Conservation (phyloP, 2,888 invertebrate genomes). For the Tuta absoluta region DNA sequence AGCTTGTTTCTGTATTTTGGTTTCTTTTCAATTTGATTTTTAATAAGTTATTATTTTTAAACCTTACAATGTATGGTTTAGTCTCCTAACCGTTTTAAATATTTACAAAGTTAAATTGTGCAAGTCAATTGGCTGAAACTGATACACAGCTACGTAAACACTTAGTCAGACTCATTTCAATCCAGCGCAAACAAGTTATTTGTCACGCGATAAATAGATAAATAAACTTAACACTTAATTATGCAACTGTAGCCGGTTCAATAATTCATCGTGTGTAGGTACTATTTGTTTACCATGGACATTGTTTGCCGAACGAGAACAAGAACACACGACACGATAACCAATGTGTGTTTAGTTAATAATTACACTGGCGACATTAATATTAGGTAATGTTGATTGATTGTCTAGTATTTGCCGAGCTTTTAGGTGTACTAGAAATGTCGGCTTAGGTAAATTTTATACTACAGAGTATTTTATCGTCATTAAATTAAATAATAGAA, state of each 20-base stretch:
- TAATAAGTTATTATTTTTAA: too few species aligned
- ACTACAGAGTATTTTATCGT: too few species aligned
- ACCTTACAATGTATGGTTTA: too few species aligned
- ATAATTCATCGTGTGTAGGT: slow-evolving; percentile 60
- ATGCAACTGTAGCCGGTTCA: slow-evolving; percentile 48
- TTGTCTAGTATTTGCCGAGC: slow-evolving; percentile 26
- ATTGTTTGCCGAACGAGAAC: slow-evolving; percentile 73
- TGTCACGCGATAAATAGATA: slow-evolving; percentile 26
- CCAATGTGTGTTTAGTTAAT: slow-evolving; percentile 68
- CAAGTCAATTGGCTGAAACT: too few species aligned
- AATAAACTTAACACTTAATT: slow-evolving; percentile 40
- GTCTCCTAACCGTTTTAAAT: too few species aligned
- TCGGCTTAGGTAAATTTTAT: too few species aligned
- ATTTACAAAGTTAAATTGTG: too few species aligned
- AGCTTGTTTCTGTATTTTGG: too few species aligned
- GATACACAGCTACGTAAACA: too few species aligned
- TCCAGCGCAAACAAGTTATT: slow-evolving; percentile 26
- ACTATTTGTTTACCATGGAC: slow-evolving; percentile 71
- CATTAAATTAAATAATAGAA: too few species aligned
- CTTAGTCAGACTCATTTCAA: not conserved
- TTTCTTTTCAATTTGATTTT: too few species aligned
- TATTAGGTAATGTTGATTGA: slow-evolving; percentile 38
- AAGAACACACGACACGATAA: slow-evolving; percentile 70
- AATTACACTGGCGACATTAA: slow-evolving; percentile 69
- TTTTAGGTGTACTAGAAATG: slow-evolving; percentile 25